These are phyloP conservation scores for Drosophila anomalipes DNA, from an alignment of 2,888 invertebrate species.

Conservation along the genomic window DNA sequence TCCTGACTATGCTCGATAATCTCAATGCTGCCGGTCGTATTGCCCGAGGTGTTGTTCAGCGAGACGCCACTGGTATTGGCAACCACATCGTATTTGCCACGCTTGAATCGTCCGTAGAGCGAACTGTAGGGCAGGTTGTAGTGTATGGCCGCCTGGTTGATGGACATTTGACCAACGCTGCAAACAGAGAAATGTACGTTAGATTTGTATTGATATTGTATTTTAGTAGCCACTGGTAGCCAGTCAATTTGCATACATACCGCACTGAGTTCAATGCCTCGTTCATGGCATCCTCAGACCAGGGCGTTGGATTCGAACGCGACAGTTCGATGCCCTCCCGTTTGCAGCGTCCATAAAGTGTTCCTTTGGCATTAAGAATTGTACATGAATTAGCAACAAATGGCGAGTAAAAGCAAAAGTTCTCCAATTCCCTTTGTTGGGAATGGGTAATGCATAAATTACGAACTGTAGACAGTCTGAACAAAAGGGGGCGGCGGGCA, in stretches of 20 bases:
- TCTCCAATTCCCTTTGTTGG: neutral
- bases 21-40: slow-evolving; percentile 85
- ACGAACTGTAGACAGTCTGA: neutral
- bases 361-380: slow-evolving; percentile 86
- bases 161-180: slow-evolving; percentile 96
- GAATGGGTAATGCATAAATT: neutral
- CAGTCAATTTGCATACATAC: slow-evolving; percentile 85
- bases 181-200: slow-evolving; percentile 35
- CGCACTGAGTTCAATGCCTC: slow-evolving; percentile 95
- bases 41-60: slow-evolving; percentile 83
- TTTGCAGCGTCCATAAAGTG: slow-evolving; percentile 94
- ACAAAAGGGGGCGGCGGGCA: neutral
- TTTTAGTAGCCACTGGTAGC: neutral
- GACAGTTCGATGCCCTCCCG: slow-evolving; percentile 95
- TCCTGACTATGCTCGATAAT: slow-evolving; percentile 85
- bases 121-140: slow-evolving; percentile 96
- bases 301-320: slow-evolving; percentile 95
- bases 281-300: slow-evolving; percentile 97
- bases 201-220: slow-evolving; percentile 1
- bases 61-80: slow-evolving; percentile 82
- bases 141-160: slow-evolving; percentile 96
- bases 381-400: slow-evolving; percentile 42
- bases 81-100: slow-evolving; percentile 91
- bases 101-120: slow-evolving; percentile 94
- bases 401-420: slow-evolving; percentile 1